These are phyloP conservation scores for Chrosomus eos DNA, from an alignment of 2,797 vertebrate species.

Conservation along the genomic window DNA sequence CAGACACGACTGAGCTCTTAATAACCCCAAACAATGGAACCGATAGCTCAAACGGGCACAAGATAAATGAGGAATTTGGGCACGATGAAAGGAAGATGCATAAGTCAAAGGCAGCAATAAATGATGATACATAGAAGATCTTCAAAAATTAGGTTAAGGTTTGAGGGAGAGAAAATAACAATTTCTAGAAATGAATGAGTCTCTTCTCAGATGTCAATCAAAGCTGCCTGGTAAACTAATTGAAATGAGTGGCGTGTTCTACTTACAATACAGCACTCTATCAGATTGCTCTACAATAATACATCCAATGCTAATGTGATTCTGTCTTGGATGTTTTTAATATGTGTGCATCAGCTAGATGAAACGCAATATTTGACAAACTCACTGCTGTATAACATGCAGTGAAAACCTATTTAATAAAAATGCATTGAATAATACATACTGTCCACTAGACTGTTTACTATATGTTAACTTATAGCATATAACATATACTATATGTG, in stretches of 20 bases:
- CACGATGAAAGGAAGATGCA: constrained; percentile 29
- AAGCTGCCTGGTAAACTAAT: constrained; percentile 28
- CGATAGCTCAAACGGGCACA: constrained; percentile 1
- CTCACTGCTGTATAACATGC: neutral
- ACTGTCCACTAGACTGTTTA: neutral
- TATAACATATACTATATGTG: too few relatives aligned
- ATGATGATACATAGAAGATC: constrained; percentile 39
- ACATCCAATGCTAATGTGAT: constrained; percentile 62
- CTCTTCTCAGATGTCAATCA: constrained; percentile 42
- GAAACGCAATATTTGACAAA: constrained; percentile 59
- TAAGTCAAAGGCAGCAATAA: constrained; percentile 20
- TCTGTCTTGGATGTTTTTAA: constrained; percentile 49
- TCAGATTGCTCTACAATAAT: constrained; percentile 55
- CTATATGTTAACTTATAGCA: neutral
- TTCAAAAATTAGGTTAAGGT: constrained; percentile 32
- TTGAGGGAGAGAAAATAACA: constrained; percentile 41
- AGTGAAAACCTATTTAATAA: constrained; percentile 1
- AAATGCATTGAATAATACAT: neutral
- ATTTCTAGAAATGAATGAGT: constrained; percentile 36
- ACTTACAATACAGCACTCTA: constrained; percentile 42
- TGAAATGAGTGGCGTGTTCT: constrained; percentile 40
- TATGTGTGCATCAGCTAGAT: constrained; percentile 55
- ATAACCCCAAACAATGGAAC: constrained; percentile 37
- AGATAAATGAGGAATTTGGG: constrained; percentile 18
- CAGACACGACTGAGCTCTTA: constrained; percentile 33